These are phyloP conservation scores for Pseudomyrmex flavicornis DNA, from an alignment of 1,140 invertebrate genomes.

Conservation along the genomic window DNA sequence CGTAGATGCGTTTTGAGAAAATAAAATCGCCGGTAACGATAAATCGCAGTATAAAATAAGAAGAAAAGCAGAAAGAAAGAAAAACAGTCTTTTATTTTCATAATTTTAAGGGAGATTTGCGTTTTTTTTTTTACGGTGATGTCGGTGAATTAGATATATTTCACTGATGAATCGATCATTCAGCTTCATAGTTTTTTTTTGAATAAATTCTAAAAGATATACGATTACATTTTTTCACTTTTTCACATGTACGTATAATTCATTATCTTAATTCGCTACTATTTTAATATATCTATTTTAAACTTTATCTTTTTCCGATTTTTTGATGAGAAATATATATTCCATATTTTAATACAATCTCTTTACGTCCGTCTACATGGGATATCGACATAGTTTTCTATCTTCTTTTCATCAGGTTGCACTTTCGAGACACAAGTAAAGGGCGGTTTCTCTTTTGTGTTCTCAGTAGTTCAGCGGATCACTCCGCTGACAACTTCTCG, in stretches of 20 bases:
- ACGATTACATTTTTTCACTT: too few species aligned
- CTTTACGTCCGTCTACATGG: neutral
- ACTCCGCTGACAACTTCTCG: neutral
- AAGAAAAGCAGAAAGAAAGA: neutral
- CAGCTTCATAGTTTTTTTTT: neutral
- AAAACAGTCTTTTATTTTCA: neutral
- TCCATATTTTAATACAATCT: neutral
- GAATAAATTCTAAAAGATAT: too few species aligned
- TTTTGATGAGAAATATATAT: neutral
- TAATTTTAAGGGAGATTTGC: neutral
- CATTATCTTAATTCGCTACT: neutral
- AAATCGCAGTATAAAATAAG: neutral
- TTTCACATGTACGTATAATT: neutral
- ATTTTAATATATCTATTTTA: slow-evolving; percentile 4
- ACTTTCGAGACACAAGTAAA: slow-evolving; percentile 12
- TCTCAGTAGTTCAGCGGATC: neutral
- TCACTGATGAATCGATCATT: neutral
- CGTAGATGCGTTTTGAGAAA: neutral
- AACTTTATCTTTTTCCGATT: neutral
- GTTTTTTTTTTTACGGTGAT: too few species aligned
- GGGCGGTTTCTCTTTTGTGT: neutral
- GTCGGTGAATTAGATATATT: neutral
- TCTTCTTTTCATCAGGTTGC: neutral
- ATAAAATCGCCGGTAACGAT: neutral
- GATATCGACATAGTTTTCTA: neutral